Conservation (phyloP, 2,888 invertebrate genomes). For the Stomorhina lunata region DNA sequence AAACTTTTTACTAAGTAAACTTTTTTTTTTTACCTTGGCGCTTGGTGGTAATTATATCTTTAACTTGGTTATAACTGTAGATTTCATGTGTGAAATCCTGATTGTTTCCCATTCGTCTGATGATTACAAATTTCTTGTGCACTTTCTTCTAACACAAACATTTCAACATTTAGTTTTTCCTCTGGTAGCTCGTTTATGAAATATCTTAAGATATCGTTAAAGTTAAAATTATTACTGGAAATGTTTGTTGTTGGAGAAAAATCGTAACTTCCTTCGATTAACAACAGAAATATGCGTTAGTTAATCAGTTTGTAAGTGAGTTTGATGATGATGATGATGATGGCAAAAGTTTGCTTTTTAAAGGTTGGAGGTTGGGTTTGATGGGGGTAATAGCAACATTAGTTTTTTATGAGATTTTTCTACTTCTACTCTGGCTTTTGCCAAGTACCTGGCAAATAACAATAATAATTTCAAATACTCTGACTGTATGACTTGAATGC, state of each 20-base stretch:
- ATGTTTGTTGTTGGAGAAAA: slow-evolving; percentile 6
- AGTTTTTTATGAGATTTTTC: slow-evolving; percentile 31
- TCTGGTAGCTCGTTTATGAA: too few relatives aligned
- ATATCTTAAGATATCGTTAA: slow-evolving; percentile 23
- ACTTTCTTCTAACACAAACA: too few relatives aligned
- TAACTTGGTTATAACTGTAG: too few relatives aligned
- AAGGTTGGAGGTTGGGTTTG: slow-evolving; percentile 41
- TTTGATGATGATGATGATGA: slow-evolving; percentile 21
- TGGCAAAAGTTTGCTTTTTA: slow-evolving; percentile 40
- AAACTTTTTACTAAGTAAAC: too few relatives aligned
- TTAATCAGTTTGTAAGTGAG: slow-evolving; percentile 50
- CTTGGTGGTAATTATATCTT: too few relatives aligned
- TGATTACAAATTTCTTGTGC: too few relatives aligned
- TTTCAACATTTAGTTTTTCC: too few relatives aligned
- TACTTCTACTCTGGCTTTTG: too few relatives aligned
- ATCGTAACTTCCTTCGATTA: slow-evolving; percentile 31
- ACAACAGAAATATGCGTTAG: slow-evolving; percentile 42
- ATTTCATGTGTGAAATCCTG: too few relatives aligned
- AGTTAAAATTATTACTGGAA: slow-evolving; percentile 11
- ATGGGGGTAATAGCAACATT: slow-evolving; percentile 38
- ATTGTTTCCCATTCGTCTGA: too few relatives aligned
- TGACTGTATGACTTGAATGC: slow-evolving; percentile 17
- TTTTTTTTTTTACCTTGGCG: background rate
- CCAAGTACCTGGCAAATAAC: too few relatives aligned
- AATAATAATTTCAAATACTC: slow-evolving; percentile 38